phyloP scores from a whole-genome alignment of 2,113 vertebrate species.

The Equus quagga region DNA sequence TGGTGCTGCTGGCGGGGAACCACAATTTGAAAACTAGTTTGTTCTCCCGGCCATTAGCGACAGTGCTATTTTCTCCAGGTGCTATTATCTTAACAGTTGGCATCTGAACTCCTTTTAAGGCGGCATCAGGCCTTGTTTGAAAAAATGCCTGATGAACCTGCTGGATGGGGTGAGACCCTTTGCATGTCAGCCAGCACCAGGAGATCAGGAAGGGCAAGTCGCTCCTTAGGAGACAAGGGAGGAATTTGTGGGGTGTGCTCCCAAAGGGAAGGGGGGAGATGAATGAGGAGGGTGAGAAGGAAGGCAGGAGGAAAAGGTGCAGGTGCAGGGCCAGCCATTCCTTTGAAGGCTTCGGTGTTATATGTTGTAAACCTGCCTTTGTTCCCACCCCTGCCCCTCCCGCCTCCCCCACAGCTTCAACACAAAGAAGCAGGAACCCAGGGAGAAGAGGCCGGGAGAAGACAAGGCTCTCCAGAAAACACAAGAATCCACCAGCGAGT shows the following conservation, averaged over 20 bases:
- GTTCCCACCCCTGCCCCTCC: background rate
- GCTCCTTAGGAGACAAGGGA: background rate
- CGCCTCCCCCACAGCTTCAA: background rate
- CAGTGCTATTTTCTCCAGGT: no score
- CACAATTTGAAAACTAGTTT: background rate
- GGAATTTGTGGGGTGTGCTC: background rate
- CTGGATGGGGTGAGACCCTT: background rate
- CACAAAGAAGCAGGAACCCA: background rate
- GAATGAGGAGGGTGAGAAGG: background rate
- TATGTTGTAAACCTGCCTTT: background rate
- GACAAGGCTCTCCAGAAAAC: background rate
- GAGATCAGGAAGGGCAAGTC: background rate
- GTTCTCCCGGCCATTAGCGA: background rate
- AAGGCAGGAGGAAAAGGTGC: background rate
- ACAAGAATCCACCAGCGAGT: background rate
- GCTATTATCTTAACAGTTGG: background rate
- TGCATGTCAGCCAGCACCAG: background rate
- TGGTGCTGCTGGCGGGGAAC: accelerated
- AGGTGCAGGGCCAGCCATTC: background rate
- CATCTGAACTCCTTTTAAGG: background rate
- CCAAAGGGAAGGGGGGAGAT: background rate
- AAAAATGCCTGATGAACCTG: background rate
- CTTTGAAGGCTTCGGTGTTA: background rate
- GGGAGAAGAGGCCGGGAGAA: background rate
- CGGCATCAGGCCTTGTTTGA: background rate